Percentiles rank a stretch among this genome's conserved stretches.
Evolutionary conservation across 2,797 vertebrate species (phyloP).

Genomic region (Peromyscus nudipes): DNA sequence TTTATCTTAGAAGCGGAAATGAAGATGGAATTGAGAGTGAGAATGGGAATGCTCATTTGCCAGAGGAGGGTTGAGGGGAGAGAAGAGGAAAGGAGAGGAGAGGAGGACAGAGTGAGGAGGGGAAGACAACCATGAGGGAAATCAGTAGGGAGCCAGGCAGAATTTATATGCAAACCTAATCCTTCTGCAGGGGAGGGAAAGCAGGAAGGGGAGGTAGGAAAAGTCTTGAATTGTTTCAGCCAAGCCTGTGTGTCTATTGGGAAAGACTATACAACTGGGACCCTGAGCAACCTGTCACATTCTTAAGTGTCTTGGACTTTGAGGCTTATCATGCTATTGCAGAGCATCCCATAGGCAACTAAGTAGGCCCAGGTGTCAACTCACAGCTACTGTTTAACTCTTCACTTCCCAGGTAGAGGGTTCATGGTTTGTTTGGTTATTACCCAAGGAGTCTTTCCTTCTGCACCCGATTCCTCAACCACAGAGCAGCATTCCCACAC

Average conservation of each 20-base stretch:
- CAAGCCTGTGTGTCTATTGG: neutral
- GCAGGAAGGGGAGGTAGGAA: neutral
- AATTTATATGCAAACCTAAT: neutral
- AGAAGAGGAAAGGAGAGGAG: neutral
- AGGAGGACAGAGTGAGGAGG: neutral
- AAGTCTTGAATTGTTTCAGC: neutral
- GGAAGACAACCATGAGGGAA: neutral
- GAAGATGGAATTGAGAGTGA: no score
- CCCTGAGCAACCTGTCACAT: neutral
- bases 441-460: neutral
- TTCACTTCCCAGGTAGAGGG: neutral
- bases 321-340: neutral
- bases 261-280: neutral
- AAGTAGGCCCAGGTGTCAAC: neutral
- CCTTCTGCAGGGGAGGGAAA: neutral
- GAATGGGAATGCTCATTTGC: no score
- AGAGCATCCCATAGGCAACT: neutral
- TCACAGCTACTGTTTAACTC: neutral
- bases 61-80: no score
- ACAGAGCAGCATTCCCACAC: neutral
- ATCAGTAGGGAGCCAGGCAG: neutral
- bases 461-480: neutral
- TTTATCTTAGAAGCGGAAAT: no score
- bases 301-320: neutral
- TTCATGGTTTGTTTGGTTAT: neutral